Evolutionary conservation across 2,888 invertebrate genomes (phyloP), one percentile per base, ranked within the genome.

Genomic region (Protula sp.): DNA sequence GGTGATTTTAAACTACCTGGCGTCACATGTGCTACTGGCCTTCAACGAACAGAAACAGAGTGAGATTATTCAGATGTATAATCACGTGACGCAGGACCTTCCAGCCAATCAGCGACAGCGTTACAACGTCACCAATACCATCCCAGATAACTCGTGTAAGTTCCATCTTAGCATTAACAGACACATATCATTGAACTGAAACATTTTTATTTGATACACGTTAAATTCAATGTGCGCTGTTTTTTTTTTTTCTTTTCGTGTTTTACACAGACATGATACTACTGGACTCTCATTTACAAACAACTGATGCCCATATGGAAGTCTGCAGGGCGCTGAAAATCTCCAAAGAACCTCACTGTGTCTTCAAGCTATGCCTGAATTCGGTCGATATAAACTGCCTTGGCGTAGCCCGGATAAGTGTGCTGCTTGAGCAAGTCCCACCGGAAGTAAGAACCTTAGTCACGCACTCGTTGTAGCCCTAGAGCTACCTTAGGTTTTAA

Each of bases 1-100:
- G 58, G 74, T 78, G 38, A 75, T 76, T 19, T 65, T 75, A 27
- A 73, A 74, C 58, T 78, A 75, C 65, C 63, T 77, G 54, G 73
- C 75, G 2, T 75, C 77, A 3, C 77, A 78, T 64, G 74, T 74
- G 55, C 71, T 77, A 69, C 65, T 78, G 57, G 74, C 74, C 1
- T 74, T 73, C 69, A 78, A 77, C 60, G 77, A 78, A 61, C 67
- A 68, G 3, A 63, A 72, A 14, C 76, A 77, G 60, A 70, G 71
- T 56, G 67, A 70, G 30, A 73, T 76, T 68, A 73, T 76, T 28
- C 56, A 63, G 29, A 68, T 71, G 59, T 78, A 76, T 61, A 74
- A 76, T 56, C 69, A 70, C 47, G 72, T 74, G 4, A 68, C 72
- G 3, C 64, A 70, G 57, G 66, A 70, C 9, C 62, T 71, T 47